phyloP scores from a whole-genome alignment of 2,888 invertebrate species.

The Poecilus cupreus region DNA sequence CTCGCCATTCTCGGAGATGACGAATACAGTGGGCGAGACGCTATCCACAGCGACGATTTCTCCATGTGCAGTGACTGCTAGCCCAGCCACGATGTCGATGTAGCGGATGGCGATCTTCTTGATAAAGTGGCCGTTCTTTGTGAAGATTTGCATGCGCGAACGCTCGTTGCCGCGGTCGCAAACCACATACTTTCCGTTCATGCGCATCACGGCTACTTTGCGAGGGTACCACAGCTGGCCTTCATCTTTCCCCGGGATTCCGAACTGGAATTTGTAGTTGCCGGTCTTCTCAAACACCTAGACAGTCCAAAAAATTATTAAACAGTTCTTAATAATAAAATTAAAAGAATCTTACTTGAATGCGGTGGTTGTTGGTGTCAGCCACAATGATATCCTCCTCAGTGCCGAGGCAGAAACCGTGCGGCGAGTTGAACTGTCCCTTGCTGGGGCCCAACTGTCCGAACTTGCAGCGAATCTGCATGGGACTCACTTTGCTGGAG shows the following conservation, averaged over 20 bases:
- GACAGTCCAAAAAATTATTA: slow-evolving; percentile 61
- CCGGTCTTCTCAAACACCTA: slow-evolving; percentile 96
- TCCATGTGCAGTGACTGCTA: slow-evolving; percentile 93
- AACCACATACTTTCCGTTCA: slow-evolving; percentile 94
- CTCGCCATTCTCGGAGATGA: slow-evolving; percentile 93
- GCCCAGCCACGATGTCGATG: slow-evolving; percentile 93
- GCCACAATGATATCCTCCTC: slow-evolving; percentile 98
- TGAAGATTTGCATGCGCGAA: slow-evolving; percentile 98
- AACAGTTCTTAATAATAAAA: slow-evolving; percentile 22
- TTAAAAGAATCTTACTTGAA: slow-evolving; percentile 78
- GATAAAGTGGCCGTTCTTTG: slow-evolving; percentile 95
- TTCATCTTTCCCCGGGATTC: slow-evolving; percentile 95
- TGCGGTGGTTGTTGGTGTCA: slow-evolving; percentile 97
- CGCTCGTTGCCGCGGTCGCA: slow-evolving; percentile 98
- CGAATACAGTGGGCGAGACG: slow-evolving; percentile 97
- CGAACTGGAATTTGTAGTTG: slow-evolving; percentile 94
- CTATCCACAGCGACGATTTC: slow-evolving; percentile 98
- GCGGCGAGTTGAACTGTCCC: slow-evolving; percentile 97
- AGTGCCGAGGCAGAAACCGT: slow-evolving; percentile 95
- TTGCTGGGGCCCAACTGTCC: slow-evolving; percentile 94
- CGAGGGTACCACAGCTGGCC: slow-evolving; percentile 98
- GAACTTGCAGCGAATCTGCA: slow-evolving; percentile 94
- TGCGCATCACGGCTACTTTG: slow-evolving; percentile 93
- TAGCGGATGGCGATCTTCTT: slow-evolving; percentile 94
- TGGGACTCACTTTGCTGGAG: slow-evolving; percentile 85